Evolutionary conservation across 2,797 vertebrate species (phyloP).

Genomic region (Liasis olivaceus): DNA sequence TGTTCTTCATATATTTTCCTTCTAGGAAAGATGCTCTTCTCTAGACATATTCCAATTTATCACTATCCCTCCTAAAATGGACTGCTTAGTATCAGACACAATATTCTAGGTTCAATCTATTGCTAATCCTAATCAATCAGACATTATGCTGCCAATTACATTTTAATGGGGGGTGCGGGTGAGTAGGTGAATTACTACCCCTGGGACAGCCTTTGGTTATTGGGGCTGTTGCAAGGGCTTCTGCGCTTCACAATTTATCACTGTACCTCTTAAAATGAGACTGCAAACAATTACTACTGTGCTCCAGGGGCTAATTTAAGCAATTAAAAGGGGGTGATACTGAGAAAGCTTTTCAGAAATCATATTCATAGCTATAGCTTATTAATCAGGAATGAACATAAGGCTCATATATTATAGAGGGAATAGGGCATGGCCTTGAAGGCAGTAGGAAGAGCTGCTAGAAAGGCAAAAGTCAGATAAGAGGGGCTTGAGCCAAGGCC

Average conservation of each 20-base stretch:
- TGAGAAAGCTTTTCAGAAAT: background rate
- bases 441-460: background rate
- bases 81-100: background rate
- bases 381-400: background rate
- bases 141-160: background rate
- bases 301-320: background rate
- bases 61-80: background rate
- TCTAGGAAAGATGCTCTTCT: background rate
- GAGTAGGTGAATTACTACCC: background rate
- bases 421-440: background rate
- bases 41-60: background rate
- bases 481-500: background rate
- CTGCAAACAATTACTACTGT: background rate
- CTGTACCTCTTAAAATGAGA: background rate
- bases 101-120: background rate
- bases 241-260: background rate
- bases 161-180: background rate
- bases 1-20: background rate
- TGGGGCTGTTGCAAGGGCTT: background rate
- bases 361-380: background rate
- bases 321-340: background rate
- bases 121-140: background rate
- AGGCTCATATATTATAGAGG: background rate
- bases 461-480: background rate
- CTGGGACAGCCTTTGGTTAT: background rate